A percentile compares a stretch with the other conserved stretches of the same genome.
Conservation (phyloP, 2,113 vertebrate genomes). For the Alectura lathami region DNA sequence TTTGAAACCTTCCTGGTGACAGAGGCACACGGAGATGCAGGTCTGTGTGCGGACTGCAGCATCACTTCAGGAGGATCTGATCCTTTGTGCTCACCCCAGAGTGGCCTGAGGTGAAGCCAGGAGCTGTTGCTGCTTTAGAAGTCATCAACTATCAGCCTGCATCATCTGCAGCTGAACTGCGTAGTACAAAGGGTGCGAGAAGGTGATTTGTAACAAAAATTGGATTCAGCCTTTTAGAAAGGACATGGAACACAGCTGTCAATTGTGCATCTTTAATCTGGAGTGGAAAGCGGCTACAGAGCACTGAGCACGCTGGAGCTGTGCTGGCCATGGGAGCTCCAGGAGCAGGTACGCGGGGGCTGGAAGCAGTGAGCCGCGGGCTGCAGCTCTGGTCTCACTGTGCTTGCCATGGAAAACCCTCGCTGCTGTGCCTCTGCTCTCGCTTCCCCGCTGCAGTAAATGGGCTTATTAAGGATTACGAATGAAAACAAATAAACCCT, state of each 20-base stretch:
- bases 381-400: not conserved
- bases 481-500: not conserved
- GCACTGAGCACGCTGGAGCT: not conserved
- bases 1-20: not conserved
- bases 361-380: not conserved
- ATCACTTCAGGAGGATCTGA: not conserved
- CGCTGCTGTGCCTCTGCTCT: rapidly evolving
- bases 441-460: not conserved
- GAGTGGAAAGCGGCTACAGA: not conserved
- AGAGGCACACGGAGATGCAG: not conserved
- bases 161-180: rapidly evolving
- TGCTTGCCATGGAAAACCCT: not conserved
- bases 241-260: not conserved
- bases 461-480: not conserved
- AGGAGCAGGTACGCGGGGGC: not conserved
- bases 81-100: not conserved
- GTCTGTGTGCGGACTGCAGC: not conserved
- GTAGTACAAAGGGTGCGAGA: not conserved
- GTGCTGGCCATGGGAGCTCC: not conserved
- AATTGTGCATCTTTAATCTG: not conserved
- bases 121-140: not conserved
- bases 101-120: not conserved
- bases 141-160: not conserved
- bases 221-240: not conserved
- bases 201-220: not conserved